Conservation (phyloP, 1,140 invertebrate species). For the Drosophila micromelanica region DNA sequence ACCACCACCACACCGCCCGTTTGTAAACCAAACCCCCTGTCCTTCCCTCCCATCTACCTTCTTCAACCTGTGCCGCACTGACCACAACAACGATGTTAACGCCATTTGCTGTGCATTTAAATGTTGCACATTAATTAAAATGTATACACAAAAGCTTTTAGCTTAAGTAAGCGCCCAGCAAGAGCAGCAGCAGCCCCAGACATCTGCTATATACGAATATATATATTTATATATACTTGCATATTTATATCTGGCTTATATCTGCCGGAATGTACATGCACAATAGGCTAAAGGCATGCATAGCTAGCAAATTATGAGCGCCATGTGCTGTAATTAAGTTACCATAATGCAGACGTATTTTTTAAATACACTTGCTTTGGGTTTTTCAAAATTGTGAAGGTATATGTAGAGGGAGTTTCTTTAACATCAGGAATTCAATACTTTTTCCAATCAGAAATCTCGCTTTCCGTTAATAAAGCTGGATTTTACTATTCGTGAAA, state of each 20-base stretch:
- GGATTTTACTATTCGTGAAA: too few species aligned
- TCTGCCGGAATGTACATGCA: slow-evolving; percentile 35
- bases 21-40: not conserved
- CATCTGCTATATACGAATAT: slow-evolving; percentile 22
- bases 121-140: slow-evolving; percentile 58
- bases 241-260: slow-evolving; percentile 15
- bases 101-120: slow-evolving; percentile 51
- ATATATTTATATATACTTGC: slow-evolving; percentile 13
- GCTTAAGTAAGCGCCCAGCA: slow-evolving; percentile 74
- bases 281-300: slow-evolving; percentile 64
- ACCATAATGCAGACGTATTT: slow-evolving; percentile 42
- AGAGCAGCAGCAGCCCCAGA: slow-evolving; percentile 28
- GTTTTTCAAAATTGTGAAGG: not conserved
- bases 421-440: too few species aligned
- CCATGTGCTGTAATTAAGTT: slow-evolving; percentile 63
- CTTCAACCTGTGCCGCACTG: slow-evolving; percentile 17
- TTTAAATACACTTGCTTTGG: not conserved
- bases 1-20: too few species aligned
- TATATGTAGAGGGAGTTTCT: too few species aligned
- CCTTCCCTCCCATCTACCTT: not conserved
- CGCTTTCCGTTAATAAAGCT: too few species aligned
- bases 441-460: too few species aligned
- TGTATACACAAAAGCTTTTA: slow-evolving; percentile 82
- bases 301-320: slow-evolving; percentile 66
- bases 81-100: slow-evolving; percentile 43